A percentile compares a stretch with the other conserved stretches of the same genome.
These are phyloP conservation scores for Thaumatotibia leucotreta DNA, from an alignment of 1,140 invertebrate genomes.

Conservation along the genomic window DNA sequence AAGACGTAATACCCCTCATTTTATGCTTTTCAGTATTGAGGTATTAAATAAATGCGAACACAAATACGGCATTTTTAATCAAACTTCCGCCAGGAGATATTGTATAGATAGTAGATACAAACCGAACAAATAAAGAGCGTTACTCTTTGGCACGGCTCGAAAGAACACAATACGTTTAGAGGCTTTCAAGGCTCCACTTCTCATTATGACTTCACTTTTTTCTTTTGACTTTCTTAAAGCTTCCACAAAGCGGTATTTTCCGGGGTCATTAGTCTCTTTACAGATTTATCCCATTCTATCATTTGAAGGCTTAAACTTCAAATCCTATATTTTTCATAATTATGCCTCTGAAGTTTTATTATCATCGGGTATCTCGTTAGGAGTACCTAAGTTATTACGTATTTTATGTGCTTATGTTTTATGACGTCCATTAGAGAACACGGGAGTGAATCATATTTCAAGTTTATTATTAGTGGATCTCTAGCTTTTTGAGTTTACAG, in stretches of 20 bases:
- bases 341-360: neutral
- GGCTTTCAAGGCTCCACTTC: neutral
- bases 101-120: no score
- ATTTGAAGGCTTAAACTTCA: neutral
- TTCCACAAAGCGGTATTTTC: neutral
- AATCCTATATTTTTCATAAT: neutral
- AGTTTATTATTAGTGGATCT: neutral
- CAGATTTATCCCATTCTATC: neutral
- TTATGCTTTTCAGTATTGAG: no score
- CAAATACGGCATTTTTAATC: no score
- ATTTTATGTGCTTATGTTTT: neutral
- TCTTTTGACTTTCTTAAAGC: constrained; percentile 4
- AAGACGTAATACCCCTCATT: no score
- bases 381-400: neutral
- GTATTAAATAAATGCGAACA: no score
- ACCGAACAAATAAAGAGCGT: no score
- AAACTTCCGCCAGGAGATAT: no score
- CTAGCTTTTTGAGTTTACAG: neutral
- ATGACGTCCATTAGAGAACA: neutral
- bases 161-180: neutral
- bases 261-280: neutral
- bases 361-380: neutral
- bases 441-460: constrained; percentile 5
- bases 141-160: neutral
- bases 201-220: constrained; percentile 3